phyloP scores from a whole-genome alignment of 2,797 vertebrate genomes.

The Xerus rutilus region DNA sequence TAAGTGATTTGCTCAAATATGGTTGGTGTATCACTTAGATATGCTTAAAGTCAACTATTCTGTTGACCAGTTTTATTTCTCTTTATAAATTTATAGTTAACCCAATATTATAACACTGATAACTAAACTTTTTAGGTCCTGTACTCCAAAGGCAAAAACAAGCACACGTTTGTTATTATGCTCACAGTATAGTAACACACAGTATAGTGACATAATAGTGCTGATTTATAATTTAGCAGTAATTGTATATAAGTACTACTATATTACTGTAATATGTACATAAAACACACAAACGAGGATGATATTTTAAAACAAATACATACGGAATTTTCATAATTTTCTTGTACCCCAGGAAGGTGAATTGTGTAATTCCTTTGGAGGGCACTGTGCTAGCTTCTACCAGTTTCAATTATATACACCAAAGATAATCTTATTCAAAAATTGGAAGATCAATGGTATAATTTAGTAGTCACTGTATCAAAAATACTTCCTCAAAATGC shows the following conservation, averaged over 20 bases:
- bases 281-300: slow-evolving; percentile 34
- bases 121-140: slow-evolving; percentile 10
- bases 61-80: background rate
- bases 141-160: background rate
- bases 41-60: background rate
- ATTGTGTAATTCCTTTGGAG: background rate
- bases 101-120: background rate
- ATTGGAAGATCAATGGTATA: background rate
- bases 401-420: background rate
- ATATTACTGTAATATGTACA: background rate
- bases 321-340: slow-evolving; percentile 15
- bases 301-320: slow-evolving; percentile 3
- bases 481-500: slow-evolving; percentile 56
- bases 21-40: background rate
- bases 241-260: background rate
- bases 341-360: background rate
- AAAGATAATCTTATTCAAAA: slow-evolving; percentile 27
- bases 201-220: background rate
- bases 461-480: slow-evolving; percentile 25
- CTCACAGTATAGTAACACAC: background rate
- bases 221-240: background rate
- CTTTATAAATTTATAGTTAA: slow-evolving; percentile 14
- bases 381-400: background rate
- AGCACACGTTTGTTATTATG: background rate
- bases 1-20: slow-evolving; percentile 15